phyloP scores from a whole-genome alignment of 2,888 invertebrate species.

The Carpatolechia fugitivella region DNA sequence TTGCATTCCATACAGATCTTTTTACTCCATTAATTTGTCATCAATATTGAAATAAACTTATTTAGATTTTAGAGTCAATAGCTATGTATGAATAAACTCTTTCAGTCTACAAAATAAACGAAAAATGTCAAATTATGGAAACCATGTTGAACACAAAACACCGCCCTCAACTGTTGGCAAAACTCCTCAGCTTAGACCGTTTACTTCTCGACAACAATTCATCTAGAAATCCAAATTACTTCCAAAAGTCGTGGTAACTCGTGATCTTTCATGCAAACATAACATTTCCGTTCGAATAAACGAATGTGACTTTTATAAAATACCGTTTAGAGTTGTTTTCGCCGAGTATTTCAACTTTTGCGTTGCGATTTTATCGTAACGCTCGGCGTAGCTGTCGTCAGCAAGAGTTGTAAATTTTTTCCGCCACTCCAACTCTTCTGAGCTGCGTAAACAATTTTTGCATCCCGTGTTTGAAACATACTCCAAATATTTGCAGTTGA shows the following conservation, averaged over 20 bases:
- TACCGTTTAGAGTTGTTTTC: slow-evolving; percentile 25
- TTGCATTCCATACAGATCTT: too few species aligned
- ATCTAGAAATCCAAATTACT: not conserved
- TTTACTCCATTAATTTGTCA: too few species aligned
- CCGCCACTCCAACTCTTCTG: slow-evolving; percentile 37
- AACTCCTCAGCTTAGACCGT: too few species aligned
- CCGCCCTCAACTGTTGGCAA: too few species aligned
- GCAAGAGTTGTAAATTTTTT: slow-evolving; percentile 52
- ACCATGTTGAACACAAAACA: too few species aligned
- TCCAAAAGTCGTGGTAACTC: not conserved
- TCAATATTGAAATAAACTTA: too few species aligned
- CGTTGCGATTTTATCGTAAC: slow-evolving; percentile 47
- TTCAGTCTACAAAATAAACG: too few species aligned
- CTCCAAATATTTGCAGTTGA: not conserved
- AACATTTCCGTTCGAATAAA: slow-evolving; percentile 20
- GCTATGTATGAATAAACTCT: too few species aligned
- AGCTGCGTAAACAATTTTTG: slow-evolving; percentile 26
- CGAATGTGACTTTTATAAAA: slow-evolving; percentile 33
- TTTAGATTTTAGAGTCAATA: too few species aligned
- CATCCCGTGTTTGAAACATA: not conserved
- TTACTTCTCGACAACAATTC: not conserved
- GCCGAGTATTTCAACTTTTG: slow-evolving; percentile 18
- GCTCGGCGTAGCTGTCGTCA: slow-evolving; percentile 45
- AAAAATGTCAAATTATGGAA: too few species aligned
- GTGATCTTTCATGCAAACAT: slow-evolving; percentile 10